Base-by-base conservation (phyloP, 2,113 vertebrate species). In the Sclerurus mexicanus region DNA sequence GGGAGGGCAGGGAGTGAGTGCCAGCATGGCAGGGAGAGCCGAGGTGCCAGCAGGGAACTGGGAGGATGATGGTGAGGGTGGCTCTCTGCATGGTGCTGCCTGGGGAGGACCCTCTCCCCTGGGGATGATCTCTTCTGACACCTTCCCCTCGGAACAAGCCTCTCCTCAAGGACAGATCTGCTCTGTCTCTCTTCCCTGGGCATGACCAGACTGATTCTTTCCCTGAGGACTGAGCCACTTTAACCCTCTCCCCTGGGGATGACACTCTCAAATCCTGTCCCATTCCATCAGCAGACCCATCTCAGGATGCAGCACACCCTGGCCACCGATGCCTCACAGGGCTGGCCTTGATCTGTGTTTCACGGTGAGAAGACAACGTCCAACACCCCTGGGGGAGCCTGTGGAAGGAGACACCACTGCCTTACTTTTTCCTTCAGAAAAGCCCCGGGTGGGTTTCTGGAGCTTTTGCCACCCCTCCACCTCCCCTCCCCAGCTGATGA, bases 21-120 rank as follows among this genome's bases (percentile, higher is more conserved):
- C 10, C 7, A 8, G 11, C 55, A 3, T 0, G 31, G 59, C 28
- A 4, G 39, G 63, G 24, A 63, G 47, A 71, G 39, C 14, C 0
- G 0, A 25, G 55, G 12, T 11, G 19, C 40, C 9, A 1, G 3
- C 0, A 6, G 14, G 37, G 40, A 14, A 20, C 2, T 1, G 27
- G 7, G 18, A 35, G 31, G 13, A 15, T 19, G 58, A 63, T 27
- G n/a, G 11, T 0, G 1, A 83, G 33, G 25, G 23, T 0, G 0
- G 18, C 20, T 85, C 69, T 74, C 37, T 3, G 1, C 7, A 3
- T 2, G 14, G 46, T 11, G 42, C 40, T 90, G 21, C 60, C 64
- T 7, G 4, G 63, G 66, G 28, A n/a, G n/a, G 23, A 64, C 52
- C 12, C 20, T 63, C 33, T 81, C 8, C 35, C 52, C 37, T 13